Evolutionary conservation across 2,797 vertebrate species (phyloP).

Genomic region (Alcedo atthis): DNA sequence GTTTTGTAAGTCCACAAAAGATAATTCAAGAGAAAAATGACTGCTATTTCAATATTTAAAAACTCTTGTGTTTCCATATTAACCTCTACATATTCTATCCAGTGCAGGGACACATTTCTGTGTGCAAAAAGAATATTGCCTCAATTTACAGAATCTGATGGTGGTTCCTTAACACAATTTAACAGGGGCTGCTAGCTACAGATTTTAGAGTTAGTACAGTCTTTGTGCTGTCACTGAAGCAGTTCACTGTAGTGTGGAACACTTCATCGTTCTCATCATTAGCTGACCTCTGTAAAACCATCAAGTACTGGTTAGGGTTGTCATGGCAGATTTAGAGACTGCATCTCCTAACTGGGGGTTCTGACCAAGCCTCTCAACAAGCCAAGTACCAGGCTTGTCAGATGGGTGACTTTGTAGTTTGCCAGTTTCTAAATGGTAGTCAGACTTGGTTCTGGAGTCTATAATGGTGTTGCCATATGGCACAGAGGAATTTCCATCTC

Average conservation of each 20-base stretch:
- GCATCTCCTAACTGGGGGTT: not conserved
- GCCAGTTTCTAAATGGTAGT: not conserved
- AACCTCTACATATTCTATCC: not conserved
- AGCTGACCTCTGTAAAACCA: not conserved
- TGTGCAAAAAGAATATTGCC: not conserved
- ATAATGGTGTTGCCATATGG: not conserved
- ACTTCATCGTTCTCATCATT: conserved; percentile 1
- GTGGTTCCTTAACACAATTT: conserved; percentile 1
- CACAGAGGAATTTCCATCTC: not conserved
- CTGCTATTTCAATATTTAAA: conserved; percentile 17
- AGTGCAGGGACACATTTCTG: not conserved
- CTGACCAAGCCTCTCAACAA: not conserved
- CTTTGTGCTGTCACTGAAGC: conserved; percentile 14
- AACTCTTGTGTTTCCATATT: not conserved
- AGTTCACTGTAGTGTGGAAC: not conserved
- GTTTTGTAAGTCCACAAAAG: not conserved
- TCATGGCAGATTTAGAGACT: conserved; percentile 11
- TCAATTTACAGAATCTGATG: not conserved
- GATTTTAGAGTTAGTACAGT: conserved; percentile 4
- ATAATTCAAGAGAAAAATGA: not conserved
- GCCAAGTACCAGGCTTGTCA: not conserved
- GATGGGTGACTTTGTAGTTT: not conserved
- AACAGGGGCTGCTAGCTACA: not conserved
- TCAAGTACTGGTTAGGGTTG: not conserved
- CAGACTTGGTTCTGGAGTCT: not conserved